Base-by-base conservation (phyloP, 2,888 invertebrate genomes). In the Dyspetes luteomarginatus region DNA sequence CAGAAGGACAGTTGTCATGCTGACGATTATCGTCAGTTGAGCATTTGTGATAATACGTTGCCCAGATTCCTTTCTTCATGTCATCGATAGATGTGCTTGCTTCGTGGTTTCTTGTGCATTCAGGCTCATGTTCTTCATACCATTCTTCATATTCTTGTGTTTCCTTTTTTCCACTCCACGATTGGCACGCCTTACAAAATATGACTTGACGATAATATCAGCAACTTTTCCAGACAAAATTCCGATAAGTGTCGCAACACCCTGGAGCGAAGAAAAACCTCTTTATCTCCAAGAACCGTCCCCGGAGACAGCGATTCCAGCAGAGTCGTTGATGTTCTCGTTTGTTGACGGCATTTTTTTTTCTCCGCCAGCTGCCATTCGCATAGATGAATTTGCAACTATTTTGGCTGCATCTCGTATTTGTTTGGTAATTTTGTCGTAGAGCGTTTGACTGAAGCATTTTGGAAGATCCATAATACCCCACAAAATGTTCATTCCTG, bases 401-500 rank as follows among this genome's bases (percentile, higher is more conserved):
- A 58, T n/a, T 19, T 71, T 55, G 24, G 60, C 56, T 15, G 80
- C 80, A 26, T 43, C 64, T 48, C 69, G 56, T 28, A 83, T 73
- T 58, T 78, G 74, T 24, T 81, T 19, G 9, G 80, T 12, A n/a
- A 73, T 55, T 45, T 12, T 41, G 41, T 80, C 72, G 55, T 82
- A 80, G 12, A 55, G 45, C 24, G n/a, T 69, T 4, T 52, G 41
- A 50, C 62, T 79, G 45, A 71, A 60, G 3, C 48, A 17, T 48
- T 28, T 22, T 17, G 17, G 58, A 15, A 84, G 58, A 72, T 85
- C 80, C 84, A 85, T 82, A 15, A 67, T n/a, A 26, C 67, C 48
- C 56, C 84, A 83, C 81, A 86, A 86, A 43, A 85, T 30, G 56
- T 86, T 85, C 30, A 86, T 68, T 19, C 85, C 82, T 69, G 83